These are phyloP conservation scores for Podarcis lilfordi DNA, from an alignment of 2,797 vertebrate genomes.

Conservation along the genomic window DNA sequence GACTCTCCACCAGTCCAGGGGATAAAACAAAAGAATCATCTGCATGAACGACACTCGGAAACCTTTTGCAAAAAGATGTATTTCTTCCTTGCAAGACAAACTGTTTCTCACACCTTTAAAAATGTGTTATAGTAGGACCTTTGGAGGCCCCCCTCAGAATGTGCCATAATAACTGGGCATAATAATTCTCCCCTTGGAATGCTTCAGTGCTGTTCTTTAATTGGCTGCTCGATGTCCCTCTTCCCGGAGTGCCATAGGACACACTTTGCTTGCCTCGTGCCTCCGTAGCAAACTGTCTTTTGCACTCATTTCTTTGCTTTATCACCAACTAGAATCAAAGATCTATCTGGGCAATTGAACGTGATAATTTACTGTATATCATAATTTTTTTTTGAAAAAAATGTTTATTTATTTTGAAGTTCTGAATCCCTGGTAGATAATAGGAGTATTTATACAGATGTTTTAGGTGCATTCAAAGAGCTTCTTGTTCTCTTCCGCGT, in stretches of 20 bases:
- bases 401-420: background rate
- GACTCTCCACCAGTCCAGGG: background rate
- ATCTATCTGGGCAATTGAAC: background rate
- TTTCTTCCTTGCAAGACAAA: background rate
- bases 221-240: background rate
- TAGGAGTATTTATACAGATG: slow-evolving; percentile 1
- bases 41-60: background rate
- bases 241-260: background rate
- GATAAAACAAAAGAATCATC: background rate
- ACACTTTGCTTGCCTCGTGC: background rate
- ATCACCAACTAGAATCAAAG: background rate
- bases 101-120: background rate
- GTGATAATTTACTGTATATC: background rate
- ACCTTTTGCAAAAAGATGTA: background rate
- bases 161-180: slow-evolving; percentile 6
- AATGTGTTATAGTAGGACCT: background rate
- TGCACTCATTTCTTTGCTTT: background rate
- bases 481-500: background rate
- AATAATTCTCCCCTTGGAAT: background rate
- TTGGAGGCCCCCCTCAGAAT: background rate
- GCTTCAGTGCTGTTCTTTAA: background rate
- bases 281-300: background rate
- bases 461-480: slow-evolving; percentile 30
- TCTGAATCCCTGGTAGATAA: slow-evolving; percentile 17
- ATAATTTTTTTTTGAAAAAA: background rate